Percentiles rank a stretch among this genome's conserved stretches.
These are phyloP conservation scores for Drosophila aldrichi DNA, from an alignment of 2,888 invertebrate genomes.

Conservation along the genomic window DNA sequence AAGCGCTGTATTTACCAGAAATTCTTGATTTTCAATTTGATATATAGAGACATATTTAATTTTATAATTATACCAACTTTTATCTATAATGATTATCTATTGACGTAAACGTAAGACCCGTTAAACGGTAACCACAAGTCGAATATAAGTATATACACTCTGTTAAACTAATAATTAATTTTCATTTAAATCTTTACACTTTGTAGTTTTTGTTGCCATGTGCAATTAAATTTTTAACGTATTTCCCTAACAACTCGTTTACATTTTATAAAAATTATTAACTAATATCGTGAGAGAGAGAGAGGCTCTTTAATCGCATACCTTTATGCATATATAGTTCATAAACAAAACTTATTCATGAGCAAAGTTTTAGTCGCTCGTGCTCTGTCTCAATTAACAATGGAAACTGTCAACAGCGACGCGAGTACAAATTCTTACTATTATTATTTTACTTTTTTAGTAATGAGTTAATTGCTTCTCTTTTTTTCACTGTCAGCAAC, in stretches of 20 bases:
- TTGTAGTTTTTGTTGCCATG: background rate
- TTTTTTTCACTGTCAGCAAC: background rate
- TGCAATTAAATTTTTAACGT: background rate
- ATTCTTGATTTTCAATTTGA: too few relatives aligned
- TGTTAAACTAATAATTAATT: background rate
- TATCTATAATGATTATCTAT: too few relatives aligned
- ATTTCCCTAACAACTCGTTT: constrained; percentile 1
- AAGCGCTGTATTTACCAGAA: too few relatives aligned
- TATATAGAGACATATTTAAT: too few relatives aligned
- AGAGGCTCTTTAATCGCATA: background rate
- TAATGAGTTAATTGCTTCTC: constrained; percentile 27
- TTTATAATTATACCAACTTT: too few relatives aligned
- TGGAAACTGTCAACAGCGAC: constrained; percentile 16
- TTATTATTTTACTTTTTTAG: constrained; percentile 12
- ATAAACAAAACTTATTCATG: background rate
- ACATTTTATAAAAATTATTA: background rate
- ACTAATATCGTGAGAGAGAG: too few relatives aligned
- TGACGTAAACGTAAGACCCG: too few relatives aligned
- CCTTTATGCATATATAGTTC: background rate
- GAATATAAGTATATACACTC: background rate
- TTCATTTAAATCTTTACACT: background rate
- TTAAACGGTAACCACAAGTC: too few relatives aligned
- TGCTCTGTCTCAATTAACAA: constrained; percentile 13
- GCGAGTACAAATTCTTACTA: background rate
- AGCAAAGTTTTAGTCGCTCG: background rate